Evolutionary conservation across 2,888 invertebrate genomes (phyloP).

Genomic region (Piscicola geometra): DNA sequence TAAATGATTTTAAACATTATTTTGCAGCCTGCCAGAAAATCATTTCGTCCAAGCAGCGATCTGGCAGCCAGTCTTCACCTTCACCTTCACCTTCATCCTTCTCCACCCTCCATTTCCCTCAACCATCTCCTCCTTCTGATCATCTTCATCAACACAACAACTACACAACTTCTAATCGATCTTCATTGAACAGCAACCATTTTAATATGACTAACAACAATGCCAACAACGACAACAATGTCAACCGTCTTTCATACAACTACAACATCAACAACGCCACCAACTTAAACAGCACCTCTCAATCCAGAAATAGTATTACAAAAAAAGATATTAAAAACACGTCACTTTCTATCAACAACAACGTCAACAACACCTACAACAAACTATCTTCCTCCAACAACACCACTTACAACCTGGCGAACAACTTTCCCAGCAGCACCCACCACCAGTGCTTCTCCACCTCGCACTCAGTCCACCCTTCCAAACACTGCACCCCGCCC

Average conservation of each 20-base stretch:
- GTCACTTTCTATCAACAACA: neutral
- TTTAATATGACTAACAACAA: neutral
- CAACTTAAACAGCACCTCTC: neutral
- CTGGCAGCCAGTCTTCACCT: too few species aligned
- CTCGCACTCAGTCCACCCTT: too few species aligned
- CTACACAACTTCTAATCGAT: neutral
- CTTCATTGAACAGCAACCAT: neutral
- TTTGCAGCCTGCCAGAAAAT: conserved; percentile 68
- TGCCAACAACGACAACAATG: conserved; percentile 2
- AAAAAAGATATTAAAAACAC: neutral
- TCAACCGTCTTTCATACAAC: neutral
- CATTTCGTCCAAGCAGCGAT: too few species aligned
- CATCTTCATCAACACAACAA: too few species aligned
- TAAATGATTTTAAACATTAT: too few species aligned
- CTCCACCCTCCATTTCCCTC: too few species aligned
- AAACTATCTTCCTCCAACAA: too few species aligned
- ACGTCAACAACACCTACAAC: too few species aligned
- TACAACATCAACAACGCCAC: neutral
- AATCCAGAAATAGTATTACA: neutral
- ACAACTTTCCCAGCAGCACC: conserved; percentile 8
- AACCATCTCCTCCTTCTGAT: too few species aligned
- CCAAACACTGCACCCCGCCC: too few species aligned
- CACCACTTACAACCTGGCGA: conserved; percentile 1
- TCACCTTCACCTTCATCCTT: too few species aligned
- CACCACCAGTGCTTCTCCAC: too few species aligned